Base-by-base conservation (phyloP, 2,888 invertebrate genomes). In the Chaetoderma sp. region DNA sequence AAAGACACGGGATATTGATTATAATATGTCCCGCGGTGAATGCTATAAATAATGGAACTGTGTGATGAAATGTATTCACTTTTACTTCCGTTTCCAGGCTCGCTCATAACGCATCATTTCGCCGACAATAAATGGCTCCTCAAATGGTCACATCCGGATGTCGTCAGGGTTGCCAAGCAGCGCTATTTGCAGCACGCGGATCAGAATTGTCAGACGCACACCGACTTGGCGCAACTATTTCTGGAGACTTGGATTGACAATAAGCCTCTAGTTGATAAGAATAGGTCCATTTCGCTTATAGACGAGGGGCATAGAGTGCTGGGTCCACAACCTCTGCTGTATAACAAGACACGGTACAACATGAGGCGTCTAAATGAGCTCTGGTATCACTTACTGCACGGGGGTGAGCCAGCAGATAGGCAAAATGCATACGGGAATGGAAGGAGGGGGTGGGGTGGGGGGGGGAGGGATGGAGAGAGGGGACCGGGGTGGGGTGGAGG, bases 361-460 rank as follows among this genome's bases (percentile, higher is more conserved):
- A 60, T 78, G 30, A 64, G 88, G 25, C 71, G 82, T 39, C 60
- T 87, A 4, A 73, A 79, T 23, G 83, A 84, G 71, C 76, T 87
- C 16, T 87, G 87, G 87, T 85, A 80, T 67, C 87, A 87, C 65
- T 74, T 87, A 1, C 77, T 88, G 18, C 82, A 86, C 33, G 69
- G 83, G 54, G 84, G 84, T 84, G 65, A 27, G 57, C 21, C 44
- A n/a, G 28, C 23, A 27, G 18, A 28, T 13, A n/a, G n/a, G n/a
- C n/a, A n/a, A n/a, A n/a, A n/a, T 36, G 10, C n/a, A n/a, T n/a
- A n/a, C n/a, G n/a, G n/a, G n/a, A n/a, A n/a, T n/a, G n/a, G n/a
- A n/a, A n/a, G n/a, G n/a, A n/a, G n/a, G n/a, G n/a, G n/a, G n/a
- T n/a, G n/a, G n/a, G n/a, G n/a, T n/a, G n/a, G n/a, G n/a, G n/a